Conservation (phyloP, 2,113 vertebrate species). For the Mesocricetus auratus region DNA sequence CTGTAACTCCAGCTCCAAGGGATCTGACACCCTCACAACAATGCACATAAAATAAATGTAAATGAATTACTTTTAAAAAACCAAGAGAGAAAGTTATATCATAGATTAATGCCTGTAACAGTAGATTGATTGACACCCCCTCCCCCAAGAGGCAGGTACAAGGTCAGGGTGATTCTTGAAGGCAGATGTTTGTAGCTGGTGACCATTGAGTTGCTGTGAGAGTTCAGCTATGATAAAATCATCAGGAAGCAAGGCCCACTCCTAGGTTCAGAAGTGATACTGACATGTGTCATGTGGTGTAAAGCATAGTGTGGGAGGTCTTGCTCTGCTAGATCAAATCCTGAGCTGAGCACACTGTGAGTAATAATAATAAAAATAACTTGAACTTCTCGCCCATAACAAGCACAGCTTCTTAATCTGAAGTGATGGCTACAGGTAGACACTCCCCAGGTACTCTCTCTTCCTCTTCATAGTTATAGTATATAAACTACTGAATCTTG, state of each 20-base stretch:
- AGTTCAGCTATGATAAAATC: slow-evolving; percentile 57
- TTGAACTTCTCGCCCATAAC: slow-evolving; percentile 75
- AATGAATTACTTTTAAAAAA: not conserved
- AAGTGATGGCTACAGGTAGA: slow-evolving; percentile 29
- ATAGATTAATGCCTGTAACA: slow-evolving; percentile 5
- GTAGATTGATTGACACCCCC: not conserved
- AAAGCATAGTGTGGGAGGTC: slow-evolving; percentile 64
- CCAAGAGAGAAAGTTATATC: not conserved
- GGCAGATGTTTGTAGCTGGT: slow-evolving; percentile 23
- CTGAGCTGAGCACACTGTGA: slow-evolving; percentile 55
- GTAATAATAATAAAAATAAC: slow-evolving; percentile 76
- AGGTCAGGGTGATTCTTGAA: not conserved
- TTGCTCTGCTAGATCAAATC: slow-evolving; percentile 58
- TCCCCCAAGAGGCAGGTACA: not conserved
- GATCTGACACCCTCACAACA: too few species aligned
- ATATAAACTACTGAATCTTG: slow-evolving; percentile 39
- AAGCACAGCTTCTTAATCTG: slow-evolving; percentile 49
- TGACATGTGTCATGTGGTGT: slow-evolving; percentile 55
- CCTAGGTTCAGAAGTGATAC: slow-evolving; percentile 65
- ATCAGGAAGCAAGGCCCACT: slow-evolving; percentile 76
- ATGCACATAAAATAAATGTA: too few species aligned
- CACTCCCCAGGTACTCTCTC: not conserved
- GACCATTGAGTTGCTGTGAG: slow-evolving; percentile 48
- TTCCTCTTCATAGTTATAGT: not conserved
- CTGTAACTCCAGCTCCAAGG: not conserved